Base-by-base conservation (phyloP, 2,113 vertebrate species). In the Protomyctophum bolini region DNA sequence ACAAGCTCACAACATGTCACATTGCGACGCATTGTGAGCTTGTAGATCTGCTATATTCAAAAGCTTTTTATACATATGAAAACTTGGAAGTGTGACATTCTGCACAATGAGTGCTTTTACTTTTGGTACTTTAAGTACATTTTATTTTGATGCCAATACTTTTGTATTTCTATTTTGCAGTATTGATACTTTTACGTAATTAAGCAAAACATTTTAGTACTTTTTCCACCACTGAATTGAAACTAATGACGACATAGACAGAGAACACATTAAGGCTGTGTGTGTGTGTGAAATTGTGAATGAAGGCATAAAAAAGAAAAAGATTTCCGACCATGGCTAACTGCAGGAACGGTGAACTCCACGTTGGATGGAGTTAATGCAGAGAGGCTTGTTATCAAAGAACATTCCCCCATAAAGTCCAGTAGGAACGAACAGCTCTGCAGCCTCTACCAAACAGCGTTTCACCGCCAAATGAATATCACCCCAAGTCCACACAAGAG, bases 261-360 rank as follows among this genome's bases (percentile, higher is more conserved):
- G 56, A 79, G 72, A 74, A 75, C 57, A 52, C 28, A 62, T 73
- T 87, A 88, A 85, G 77, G 83, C 84, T 70, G 63, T 58, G 62
- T 70, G 5, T 70, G 63, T 58, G 62, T 70, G 5, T 41, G 33
- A 41, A 41, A 41, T 41, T 21, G 21, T 21, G 21, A 83, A 83
- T 73, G 61, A 85, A 86, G 77, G 85, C 85, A 82, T 48, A 49
- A 1, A 79, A 21, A 21, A 21, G 78, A 71, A 41, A 41, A 41
- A 65, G 49, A 50, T 78, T 51, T 45, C 63, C 11, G 63, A 66
- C 55, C 47, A 62, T 55, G 28, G 3, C 66, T 70, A 72, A 70
- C 67, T 6, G 21, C 76, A 54, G 59, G 72, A 79, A 55, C 79
- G 51, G 69, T 48, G 33, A 73, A 55, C 58, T 75, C 50, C 58